Conservation (phyloP, 2,797 vertebrate genomes). For the Anomalospiza imberbis region DNA sequence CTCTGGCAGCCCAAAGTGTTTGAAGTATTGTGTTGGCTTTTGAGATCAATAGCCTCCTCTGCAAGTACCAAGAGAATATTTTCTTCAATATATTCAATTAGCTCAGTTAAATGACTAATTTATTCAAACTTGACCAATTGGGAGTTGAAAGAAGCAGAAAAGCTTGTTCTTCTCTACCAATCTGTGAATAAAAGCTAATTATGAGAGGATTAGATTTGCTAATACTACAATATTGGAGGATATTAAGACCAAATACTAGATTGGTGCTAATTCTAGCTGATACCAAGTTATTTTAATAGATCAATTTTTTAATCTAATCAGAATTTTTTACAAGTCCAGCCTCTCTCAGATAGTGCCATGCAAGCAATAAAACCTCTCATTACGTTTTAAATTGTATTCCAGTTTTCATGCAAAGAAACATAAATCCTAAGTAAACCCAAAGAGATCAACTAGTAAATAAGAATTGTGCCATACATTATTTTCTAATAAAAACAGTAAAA, state of each 20-base stretch:
- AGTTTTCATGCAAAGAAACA: conserved; percentile 4
- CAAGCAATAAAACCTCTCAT: background rate
- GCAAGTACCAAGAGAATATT: conserved; percentile 31
- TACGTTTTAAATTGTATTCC: background rate
- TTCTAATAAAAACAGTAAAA: conserved; percentile 32
- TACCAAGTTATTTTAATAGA: background rate
- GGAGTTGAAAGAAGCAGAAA: conserved; percentile 45
- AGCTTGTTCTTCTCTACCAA: conserved; percentile 36
- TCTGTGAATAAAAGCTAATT: conserved; percentile 60
- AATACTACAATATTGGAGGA: conserved; percentile 16
- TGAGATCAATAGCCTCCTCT: conserved; percentile 5
- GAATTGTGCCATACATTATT: conserved; percentile 1
- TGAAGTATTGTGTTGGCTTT: background rate
- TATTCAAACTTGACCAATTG: conserved; percentile 51
- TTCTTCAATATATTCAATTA: conserved; percentile 50
- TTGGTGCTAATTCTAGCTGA: conserved; percentile 33
- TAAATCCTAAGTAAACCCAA: conserved; percentile 19
- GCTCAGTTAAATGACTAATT: conserved; percentile 46
- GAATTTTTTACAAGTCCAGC: background rate
- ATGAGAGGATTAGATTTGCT: conserved; percentile 50
- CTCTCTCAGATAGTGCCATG: background rate
- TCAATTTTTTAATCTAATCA: background rate
- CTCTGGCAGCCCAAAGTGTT: background rate
- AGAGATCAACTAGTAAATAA: conserved; percentile 37
- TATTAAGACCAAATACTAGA: conserved; percentile 17